These are phyloP conservation scores for Eilema griseolum DNA, from an alignment of 2,888 invertebrate genomes.

Conservation along the genomic window DNA sequence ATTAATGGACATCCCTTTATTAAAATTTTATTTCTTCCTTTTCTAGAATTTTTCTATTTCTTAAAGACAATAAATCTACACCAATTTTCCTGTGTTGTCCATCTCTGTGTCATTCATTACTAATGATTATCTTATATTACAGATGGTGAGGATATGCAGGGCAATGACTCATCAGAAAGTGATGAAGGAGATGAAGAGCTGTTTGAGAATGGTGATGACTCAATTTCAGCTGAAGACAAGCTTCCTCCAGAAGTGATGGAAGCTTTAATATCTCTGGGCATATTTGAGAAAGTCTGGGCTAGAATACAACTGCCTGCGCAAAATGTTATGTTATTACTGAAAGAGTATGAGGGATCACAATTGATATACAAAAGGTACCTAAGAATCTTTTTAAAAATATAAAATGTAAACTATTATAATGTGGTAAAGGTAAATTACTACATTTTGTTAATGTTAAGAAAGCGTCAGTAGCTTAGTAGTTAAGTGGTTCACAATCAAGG, in stretches of 20 bases:
- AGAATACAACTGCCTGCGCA: conserved; percentile 84
- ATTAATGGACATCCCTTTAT: no score
- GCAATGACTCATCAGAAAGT: conserved; percentile 72
- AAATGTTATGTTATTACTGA: conserved; percentile 84
- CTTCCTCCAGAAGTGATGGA: conserved; percentile 87
- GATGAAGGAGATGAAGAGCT: conserved; percentile 78
- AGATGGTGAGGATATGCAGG: conserved; percentile 69
- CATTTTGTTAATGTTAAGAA: no score
- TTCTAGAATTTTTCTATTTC: not conserved
- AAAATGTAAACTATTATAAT: not conserved
- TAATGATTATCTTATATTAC: conserved; percentile 30
- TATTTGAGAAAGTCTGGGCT: conserved; percentile 88
- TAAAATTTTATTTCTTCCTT: not conserved
- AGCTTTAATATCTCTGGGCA: conserved; percentile 86
- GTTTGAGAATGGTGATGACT: conserved; percentile 75
- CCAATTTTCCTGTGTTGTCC: not conserved
- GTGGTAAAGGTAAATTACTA: no score
- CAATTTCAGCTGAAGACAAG: conserved; percentile 77
- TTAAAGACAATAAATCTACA: no score
- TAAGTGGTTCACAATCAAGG: no score
- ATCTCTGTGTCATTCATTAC: not conserved
- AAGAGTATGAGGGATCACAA: conserved; percentile 81
- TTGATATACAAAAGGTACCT: conserved; percentile 82
- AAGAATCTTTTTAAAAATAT: not conserved
- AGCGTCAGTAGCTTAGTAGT: no score